These are phyloP conservation scores for Oophaga pumilio DNA, from an alignment of 2,113 vertebrate species.

Conservation along the genomic window DNA sequence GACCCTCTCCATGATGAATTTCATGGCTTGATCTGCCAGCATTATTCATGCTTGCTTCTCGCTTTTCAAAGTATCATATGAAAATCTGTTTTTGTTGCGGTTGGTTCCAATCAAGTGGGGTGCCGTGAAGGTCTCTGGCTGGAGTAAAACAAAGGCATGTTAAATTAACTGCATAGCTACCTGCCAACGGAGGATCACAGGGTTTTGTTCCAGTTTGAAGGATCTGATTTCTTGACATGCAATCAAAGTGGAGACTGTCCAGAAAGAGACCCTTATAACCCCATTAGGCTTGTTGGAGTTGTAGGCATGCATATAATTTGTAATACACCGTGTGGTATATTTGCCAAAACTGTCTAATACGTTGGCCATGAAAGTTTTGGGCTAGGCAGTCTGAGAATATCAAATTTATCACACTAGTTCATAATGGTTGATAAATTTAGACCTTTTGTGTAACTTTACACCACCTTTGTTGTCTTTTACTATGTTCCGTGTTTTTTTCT, in stretches of 20 bases:
- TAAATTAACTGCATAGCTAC: constrained; percentile 25
- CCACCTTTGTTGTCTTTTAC: no score
- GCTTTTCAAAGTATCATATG: constrained; percentile 4
- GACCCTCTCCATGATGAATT: background rate
- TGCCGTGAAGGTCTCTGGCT: background rate
- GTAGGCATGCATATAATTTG: background rate
- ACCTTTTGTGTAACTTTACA: no score
- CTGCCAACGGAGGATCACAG: constrained; percentile 3
- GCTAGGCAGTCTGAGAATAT: no score
- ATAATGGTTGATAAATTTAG: no score
- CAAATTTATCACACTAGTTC: no score
- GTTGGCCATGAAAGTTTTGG: no score
- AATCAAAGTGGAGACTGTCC: background rate
- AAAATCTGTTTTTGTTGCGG: constrained; percentile 28
- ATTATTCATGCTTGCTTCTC: constrained; percentile 1
- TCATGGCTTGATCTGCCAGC: background rate
- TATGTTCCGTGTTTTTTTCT: no score
- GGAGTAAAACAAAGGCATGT: constrained; percentile 24
- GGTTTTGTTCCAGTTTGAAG: constrained; percentile 10
- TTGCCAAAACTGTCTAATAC: no score
- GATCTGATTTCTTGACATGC: constrained; percentile 7
- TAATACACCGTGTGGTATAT: background rate
- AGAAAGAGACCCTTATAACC: background rate
- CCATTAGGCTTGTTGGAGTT: background rate
- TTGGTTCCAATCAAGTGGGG: constrained; percentile 24